Base-by-base conservation (phyloP, 2,888 invertebrate species). In the Abscondita cerata region DNA sequence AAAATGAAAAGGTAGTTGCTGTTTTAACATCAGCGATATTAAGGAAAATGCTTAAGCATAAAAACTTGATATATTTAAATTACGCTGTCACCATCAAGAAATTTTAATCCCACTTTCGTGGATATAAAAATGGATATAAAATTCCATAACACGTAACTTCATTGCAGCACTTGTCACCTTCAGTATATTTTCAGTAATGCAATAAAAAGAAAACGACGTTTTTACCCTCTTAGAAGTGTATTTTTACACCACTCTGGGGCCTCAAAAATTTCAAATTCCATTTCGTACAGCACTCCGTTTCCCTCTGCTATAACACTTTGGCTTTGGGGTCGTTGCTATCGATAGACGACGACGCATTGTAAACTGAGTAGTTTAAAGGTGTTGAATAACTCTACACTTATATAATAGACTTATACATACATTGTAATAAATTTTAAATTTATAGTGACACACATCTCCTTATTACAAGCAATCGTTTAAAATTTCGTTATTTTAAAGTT, bases 261-360 rank as follows among this genome's bases (percentile, higher is more conserved):
- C 77, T 72, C 76, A 73, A 77, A 78, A 81, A 80, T 80, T 81
- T 80, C 79, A 80, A 81, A 81, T 81, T 81, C 81, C 80, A 81
- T 81, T 80, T 80, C 76, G 73, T 73, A 70, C 73, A 65, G 65
- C 59, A 56, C 62, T 70, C 70, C 56, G 56, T 70, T 62, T 64
- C 70, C 73, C 70, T 62, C 56, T 66, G 64, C 60, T 73, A 73
- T 71, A 72, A 73, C 75, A 74, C 75, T 75, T 74, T 70, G 70
- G 71, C 67, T 44, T 44, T 61, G 56, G 64, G 62, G 64, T 59
- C 65, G 52, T 54, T 72, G 68, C 70, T 74, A 75, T 76, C 77
- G 72, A 75, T 76, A 74, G 73, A 65, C 62, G 58, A 62, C 58
- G 62, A 67, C 67, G 75, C 73, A 78, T 77, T 79, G 78, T 78